Evolutionary conservation across 1,140 invertebrate species (phyloP).

Genomic region (Nephotettix cincticeps): DNA sequence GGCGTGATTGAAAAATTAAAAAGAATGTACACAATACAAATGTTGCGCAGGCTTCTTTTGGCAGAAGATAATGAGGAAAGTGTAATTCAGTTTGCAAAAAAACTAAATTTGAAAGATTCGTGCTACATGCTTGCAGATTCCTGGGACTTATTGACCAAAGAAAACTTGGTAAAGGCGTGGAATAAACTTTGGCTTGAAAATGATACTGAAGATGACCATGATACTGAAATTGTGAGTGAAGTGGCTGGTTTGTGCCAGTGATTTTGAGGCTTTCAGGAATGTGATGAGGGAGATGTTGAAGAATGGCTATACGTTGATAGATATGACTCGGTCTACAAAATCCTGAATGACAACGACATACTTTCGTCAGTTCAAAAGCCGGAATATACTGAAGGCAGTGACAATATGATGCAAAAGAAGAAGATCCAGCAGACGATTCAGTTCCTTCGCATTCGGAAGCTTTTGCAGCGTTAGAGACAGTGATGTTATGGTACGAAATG

Average conservation of each 20-base stretch:
- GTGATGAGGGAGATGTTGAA: conserved; percentile 10
- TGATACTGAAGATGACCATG: conserved; percentile 14
- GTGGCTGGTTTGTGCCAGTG: conserved; percentile 12
- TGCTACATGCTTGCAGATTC: conserved; percentile 18
- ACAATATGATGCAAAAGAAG: neutral
- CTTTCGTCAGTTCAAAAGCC: neutral
- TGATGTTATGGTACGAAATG: conserved; percentile 1
- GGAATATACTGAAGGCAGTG: neutral
- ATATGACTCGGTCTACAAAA: conserved; percentile 27
- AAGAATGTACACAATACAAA: conserved; percentile 13
- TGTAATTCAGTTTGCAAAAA: conserved; percentile 20
- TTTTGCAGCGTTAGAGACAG: conserved; percentile 10
- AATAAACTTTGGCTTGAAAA: conserved; percentile 32
- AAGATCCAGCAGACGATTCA: neutral
- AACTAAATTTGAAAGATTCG: conserved; percentile 26
- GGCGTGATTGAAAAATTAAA: neutral
- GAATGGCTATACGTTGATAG: neutral
- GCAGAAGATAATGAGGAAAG: conserved; percentile 10
- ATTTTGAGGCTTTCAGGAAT: conserved; percentile 24
- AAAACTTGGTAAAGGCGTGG: conserved; percentile 29
- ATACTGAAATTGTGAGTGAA: conserved; percentile 21
- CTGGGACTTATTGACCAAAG: conserved; percentile 26
- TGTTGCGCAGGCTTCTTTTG: conserved; percentile 10
- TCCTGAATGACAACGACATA: conserved; percentile 20
- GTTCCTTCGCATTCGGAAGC: conserved; percentile 1